Evolutionary conservation across 92 coral and sea anemone species (phyloP).

Genomic region (Parazoanthus darwini): DNA sequence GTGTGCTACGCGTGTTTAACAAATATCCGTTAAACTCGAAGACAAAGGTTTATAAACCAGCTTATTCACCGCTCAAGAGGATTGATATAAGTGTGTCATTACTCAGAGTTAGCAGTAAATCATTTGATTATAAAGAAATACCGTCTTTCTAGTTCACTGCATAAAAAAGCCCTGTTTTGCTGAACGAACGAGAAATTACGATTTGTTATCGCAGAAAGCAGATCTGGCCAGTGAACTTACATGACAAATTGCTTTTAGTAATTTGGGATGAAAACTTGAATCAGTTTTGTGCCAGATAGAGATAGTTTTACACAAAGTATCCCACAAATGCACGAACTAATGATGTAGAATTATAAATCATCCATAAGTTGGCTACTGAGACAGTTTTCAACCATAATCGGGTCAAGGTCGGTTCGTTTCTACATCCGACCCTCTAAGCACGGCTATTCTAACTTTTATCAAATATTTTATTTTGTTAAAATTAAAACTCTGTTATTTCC

Average conservation of each 20-base stretch:
- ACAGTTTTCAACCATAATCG: conserved; percentile 24
- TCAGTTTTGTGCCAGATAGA: conserved; percentile 20
- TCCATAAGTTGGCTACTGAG: conserved; percentile 9
- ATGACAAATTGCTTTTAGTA: conserved; percentile 12
- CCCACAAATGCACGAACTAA: conserved; percentile 36
- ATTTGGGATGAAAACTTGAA: conserved; percentile 9
- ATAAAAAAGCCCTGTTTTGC: not conserved
- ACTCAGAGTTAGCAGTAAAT: conserved; percentile 16
- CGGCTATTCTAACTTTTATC: not conserved
- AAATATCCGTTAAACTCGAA: conserved; percentile 23
- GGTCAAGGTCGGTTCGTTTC: conserved; percentile 30
- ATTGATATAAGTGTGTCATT: conserved; percentile 29
- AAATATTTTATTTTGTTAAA: not conserved
- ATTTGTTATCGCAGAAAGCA: conserved; percentile 17
- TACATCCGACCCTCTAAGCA: not conserved
- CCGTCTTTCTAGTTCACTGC: conserved; percentile 20
- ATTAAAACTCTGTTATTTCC: not conserved
- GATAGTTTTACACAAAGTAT: conserved; percentile 38
- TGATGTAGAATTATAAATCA: conserved; percentile 40
- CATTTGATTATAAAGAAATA: conserved; percentile 15
- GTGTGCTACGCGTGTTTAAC: conserved; percentile 23
- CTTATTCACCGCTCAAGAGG: conserved; percentile 37
- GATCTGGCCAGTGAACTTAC: not conserved
- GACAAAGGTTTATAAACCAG: conserved; percentile 33
- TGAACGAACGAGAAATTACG: not conserved